Evolutionary conservation across 2,888 invertebrate species (phyloP).

Genomic region (Hybos culiciformis): DNA sequence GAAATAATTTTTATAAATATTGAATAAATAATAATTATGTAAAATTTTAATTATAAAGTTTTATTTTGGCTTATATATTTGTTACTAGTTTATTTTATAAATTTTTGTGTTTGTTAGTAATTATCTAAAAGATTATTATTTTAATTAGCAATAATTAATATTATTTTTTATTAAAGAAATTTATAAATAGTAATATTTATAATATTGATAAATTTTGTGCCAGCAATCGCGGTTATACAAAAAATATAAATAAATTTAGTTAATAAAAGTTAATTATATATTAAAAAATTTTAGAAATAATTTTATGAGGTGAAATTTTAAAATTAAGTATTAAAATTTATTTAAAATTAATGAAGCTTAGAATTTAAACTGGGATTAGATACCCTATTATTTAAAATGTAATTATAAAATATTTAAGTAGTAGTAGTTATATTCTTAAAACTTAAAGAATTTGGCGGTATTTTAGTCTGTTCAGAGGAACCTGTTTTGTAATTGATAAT

Average conservation of each 20-base stretch:
- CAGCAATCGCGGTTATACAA: conserved; percentile 59
- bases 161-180: conserved; percentile 46
- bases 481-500: conserved; percentile 53
- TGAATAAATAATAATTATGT: too few relatives aligned
- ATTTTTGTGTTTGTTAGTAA: conserved; percentile 36
- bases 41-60: conserved; percentile 38
- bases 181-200: conserved; percentile 46
- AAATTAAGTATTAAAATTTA: conserved; percentile 35
- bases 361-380: conserved; percentile 51
- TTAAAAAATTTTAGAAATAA: too few relatives aligned
- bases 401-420: conserved; percentile 39
- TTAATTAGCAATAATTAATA: conserved; percentile 37
- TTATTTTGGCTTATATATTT: conserved; percentile 39
- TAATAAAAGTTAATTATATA: conserved; percentile 30
- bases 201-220: conserved; percentile 51
- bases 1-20: too few relatives aligned
- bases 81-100: conserved; percentile 41
- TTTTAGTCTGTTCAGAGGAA: conserved; percentile 57
- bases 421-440: conserved; percentile 46
- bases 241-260: conserved; percentile 43
- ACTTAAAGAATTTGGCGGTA: conserved; percentile 57
- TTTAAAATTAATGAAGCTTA: conserved; percentile 36
- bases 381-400: conserved; percentile 48
- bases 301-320: conserved; percentile 45
- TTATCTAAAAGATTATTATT: conserved; percentile 35